Conservation (phyloP, 2,888 invertebrate species). For the Phymatocera aterrima region DNA sequence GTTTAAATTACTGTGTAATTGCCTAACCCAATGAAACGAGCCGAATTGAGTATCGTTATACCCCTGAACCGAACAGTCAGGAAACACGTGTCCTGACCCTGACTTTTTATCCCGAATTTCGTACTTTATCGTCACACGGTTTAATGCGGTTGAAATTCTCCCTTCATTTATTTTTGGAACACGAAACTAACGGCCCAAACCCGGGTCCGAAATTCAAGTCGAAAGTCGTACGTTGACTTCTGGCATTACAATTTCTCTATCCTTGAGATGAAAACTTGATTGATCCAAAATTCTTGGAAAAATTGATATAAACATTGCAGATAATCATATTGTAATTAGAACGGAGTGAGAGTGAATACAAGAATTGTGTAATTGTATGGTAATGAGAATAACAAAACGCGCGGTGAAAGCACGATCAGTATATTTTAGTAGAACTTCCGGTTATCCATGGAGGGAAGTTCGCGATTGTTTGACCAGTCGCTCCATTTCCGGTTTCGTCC, state of each 20-base stretch:
- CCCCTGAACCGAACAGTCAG: conserved; percentile 28
- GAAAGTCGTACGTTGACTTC: not conserved
- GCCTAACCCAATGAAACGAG: conserved; percentile 38
- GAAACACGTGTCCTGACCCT: conserved; percentile 43
- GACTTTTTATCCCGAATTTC: conserved; percentile 51
- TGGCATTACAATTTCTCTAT: not conserved
- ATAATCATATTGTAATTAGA: not conserved
- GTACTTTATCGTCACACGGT: conserved; percentile 50
- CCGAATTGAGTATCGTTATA: conserved; percentile 39
- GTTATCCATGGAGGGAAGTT: conserved; percentile 69
- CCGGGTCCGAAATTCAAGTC: not conserved
- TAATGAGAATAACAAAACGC: conserved; percentile 19
- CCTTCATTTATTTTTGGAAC: conserved; percentile 28
- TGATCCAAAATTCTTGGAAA: not conserved
- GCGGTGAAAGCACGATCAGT: conserved; percentile 35
- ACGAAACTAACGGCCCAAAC: not conserved
- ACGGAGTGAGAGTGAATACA: not conserved
- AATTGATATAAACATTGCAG: not conserved
- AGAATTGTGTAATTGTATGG: conserved; percentile 21
- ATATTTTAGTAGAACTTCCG: conserved; percentile 64
- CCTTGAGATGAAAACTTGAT: not conserved
- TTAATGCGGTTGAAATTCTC: conserved; percentile 50
- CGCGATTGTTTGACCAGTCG: conserved; percentile 70
- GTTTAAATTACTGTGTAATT: conserved; percentile 44
- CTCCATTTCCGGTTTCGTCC: conserved; percentile 64